Conservation (phyloP, 2,888 invertebrate genomes). For the Drosophila phalerata region DNA sequence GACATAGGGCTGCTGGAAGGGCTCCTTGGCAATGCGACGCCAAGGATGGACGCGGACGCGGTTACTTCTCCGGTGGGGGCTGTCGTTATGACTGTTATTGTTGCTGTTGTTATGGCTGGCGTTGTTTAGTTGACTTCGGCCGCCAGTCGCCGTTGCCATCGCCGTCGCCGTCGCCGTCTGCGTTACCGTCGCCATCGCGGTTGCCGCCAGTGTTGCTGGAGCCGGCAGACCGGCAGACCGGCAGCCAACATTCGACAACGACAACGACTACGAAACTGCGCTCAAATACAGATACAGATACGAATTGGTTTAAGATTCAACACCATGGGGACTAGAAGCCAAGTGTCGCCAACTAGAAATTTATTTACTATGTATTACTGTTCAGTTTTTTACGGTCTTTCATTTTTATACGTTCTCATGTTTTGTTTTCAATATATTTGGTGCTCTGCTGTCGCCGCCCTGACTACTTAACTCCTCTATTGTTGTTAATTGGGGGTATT, state of each 20-base stretch:
- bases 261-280: constrained; percentile 55
- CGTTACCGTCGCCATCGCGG: constrained; percentile 72
- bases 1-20: constrained; percentile 50
- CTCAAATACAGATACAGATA: constrained; percentile 45
- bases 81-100: constrained; percentile 66
- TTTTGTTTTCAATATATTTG: constrained; percentile 39
- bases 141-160: constrained; percentile 72
- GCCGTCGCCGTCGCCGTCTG: constrained; percentile 66
- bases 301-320: constrained; percentile 78
- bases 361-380: constrained; percentile 62
- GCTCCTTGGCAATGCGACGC: constrained; percentile 61
- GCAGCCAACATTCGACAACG: constrained; percentile 81
- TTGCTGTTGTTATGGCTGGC: constrained; percentile 70
- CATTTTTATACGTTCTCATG: constrained; percentile 44
- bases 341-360: constrained; percentile 83
- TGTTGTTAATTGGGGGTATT: constrained; percentile 14
- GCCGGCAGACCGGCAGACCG: constrained; percentile 74
- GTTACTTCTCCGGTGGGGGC: constrained; percentile 46
- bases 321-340: constrained; percentile 81
- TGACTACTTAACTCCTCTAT: constrained; percentile 12
- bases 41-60: constrained; percentile 62
- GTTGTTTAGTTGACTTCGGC: constrained; percentile 77
- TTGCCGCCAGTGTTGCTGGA: constrained; percentile 66
- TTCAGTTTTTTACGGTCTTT: constrained; percentile 59
- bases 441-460: constrained; percentile 17